These are phyloP conservation scores for Pituophis catenifer DNA, from an alignment of 2,113 vertebrate species.

Conservation along the genomic window DNA sequence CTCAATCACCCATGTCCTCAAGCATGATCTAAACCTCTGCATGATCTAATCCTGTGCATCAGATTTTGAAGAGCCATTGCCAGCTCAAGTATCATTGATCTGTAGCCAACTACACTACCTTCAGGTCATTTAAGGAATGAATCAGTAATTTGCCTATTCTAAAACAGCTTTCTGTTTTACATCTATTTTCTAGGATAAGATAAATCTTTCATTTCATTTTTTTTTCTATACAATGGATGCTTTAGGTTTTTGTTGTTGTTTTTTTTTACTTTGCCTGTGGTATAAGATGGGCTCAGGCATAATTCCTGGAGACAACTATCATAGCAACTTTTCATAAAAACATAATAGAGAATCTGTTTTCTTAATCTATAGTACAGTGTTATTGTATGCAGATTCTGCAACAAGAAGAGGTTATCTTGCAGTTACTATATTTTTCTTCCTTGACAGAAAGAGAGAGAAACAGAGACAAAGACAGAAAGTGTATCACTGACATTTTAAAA, in stretches of 20 bases:
- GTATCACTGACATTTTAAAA: neutral
- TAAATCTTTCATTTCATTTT: neutral
- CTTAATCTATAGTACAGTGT: neutral
- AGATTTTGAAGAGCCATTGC: neutral
- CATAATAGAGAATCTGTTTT: neutral
- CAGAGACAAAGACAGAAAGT: neutral
- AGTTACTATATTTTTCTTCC: neutral
- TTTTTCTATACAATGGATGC: neutral
- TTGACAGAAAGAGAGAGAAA: neutral
- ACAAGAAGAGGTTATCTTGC: neutral
- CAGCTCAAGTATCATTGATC: neutral
- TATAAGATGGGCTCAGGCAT: neutral
- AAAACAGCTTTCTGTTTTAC: neutral
- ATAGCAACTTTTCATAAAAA: neutral
- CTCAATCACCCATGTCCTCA: neutral
- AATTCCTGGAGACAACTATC: neutral
- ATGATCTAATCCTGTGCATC: neutral
- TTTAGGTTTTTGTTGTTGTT: neutral
- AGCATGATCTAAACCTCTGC: neutral
- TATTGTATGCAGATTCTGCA: neutral
- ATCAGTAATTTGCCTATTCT: neutral
- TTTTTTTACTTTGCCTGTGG: neutral
- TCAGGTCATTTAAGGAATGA: neutral
- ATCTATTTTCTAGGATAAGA: neutral
- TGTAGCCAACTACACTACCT: neutral